Evolutionary conservation across 2,888 invertebrate genomes (phyloP).

Genomic region (Campoplex nolae): DNA sequence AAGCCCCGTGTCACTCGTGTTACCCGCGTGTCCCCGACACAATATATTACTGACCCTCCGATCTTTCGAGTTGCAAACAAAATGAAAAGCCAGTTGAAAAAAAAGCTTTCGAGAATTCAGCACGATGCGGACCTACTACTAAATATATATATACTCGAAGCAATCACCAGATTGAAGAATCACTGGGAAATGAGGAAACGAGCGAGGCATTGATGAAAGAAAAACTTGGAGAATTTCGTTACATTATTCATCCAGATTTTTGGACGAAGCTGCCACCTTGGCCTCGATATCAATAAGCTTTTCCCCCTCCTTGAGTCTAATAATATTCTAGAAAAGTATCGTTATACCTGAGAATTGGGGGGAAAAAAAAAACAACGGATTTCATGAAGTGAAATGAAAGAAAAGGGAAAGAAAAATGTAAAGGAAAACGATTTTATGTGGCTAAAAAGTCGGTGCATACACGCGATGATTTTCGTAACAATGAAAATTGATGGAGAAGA

Average conservation of each 20-base stretch:
- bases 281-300: not conserved
- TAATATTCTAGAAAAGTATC: not conserved
- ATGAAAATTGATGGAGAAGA: no score
- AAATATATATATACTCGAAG: not conserved
- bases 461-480: no score
- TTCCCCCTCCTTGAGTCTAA: not conserved
- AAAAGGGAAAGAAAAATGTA: no score
- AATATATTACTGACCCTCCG: constrained; percentile 9
- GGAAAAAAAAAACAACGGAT: no score
- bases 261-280: not conserved
- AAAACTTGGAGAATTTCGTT: no score
- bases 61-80: not conserved
- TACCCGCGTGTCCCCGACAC: not conserved
- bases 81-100: not conserved
- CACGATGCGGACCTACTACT: not conserved
- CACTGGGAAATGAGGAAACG: not conserved
- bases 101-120: not conserved
- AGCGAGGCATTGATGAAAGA: no score
- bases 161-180: not conserved
- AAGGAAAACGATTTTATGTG: no score
- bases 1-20: not conserved
- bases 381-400: no score
- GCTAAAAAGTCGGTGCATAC: no score
- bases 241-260: not conserved
- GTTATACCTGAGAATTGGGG: no score